Conservation (phyloP, 2,888 invertebrate genomes). For the Catocala fraxini region DNA sequence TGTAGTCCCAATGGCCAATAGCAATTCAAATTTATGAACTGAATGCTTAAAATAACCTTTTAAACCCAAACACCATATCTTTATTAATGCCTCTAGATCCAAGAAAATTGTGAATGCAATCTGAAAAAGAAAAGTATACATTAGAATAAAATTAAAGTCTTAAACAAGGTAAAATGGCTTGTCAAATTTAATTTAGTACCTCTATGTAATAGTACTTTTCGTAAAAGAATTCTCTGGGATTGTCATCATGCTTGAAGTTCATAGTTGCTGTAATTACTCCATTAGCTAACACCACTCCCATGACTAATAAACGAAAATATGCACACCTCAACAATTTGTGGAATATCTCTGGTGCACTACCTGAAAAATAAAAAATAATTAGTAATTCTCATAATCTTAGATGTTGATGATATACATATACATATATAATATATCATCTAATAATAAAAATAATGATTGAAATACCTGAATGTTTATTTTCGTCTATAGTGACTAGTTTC, state of each 20-base stretch:
- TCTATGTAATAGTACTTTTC: constrained; percentile 98
- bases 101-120: constrained; percentile 98
- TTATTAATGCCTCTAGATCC: constrained; percentile 97
- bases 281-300: constrained; percentile 98
- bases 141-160: not conserved
- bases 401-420: too few relatives aligned
- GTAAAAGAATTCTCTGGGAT: constrained; percentile 93
- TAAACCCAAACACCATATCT: constrained; percentile 99
- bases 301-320: constrained; percentile 96
- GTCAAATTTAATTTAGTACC: constrained; percentile 68
- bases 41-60: constrained; percentile 98
- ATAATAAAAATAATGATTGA: not conserved
- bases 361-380: constrained; percentile 50
- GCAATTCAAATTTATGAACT: constrained; percentile 98
- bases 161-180: not conserved
- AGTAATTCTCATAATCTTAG: not conserved
- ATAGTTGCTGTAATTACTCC: constrained; percentile 98
- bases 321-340: constrained; percentile 96
- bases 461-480: constrained; percentile 95
- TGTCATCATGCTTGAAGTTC: constrained; percentile 96
- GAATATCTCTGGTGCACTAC: constrained; percentile 93
- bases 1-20: constrained; percentile 97
- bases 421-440: too few relatives aligned
- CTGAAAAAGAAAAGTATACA: constrained; percentile 73
- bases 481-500: constrained; percentile 98